These are phyloP conservation scores for Euglossa dilemma DNA, from an alignment of 1,140 invertebrate genomes.

Conservation along the genomic window DNA sequence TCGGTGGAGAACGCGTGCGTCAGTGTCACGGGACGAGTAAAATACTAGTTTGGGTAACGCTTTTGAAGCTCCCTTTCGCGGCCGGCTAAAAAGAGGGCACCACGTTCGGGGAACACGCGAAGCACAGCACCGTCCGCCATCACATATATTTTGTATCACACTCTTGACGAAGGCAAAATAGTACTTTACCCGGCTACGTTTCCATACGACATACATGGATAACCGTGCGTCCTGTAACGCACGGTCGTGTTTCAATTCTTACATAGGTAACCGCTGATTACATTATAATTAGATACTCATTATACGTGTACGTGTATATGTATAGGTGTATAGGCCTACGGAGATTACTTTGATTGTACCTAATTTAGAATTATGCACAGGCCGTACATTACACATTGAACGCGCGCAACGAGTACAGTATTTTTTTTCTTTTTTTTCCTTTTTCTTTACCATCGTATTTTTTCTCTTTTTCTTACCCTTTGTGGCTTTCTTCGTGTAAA, in stretches of 20 bases:
- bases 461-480: background rate
- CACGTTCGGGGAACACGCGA: background rate
- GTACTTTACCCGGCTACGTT: conserved; percentile 60
- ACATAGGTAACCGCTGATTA: conserved; percentile 25
- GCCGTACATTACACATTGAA: conserved; percentile 64
- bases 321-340: conserved; percentile 56
- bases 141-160: background rate
- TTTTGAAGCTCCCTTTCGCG: background rate
- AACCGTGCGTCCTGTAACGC: no score
- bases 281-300: background rate
- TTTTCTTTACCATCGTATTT: conserved; percentile 52
- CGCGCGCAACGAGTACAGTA: conserved; percentile 3
- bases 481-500: background rate
- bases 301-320: conserved; percentile 13
- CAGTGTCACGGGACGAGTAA: conserved; percentile 45
- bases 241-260: background rate
- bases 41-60: conserved; percentile 57
- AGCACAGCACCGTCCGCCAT: background rate
- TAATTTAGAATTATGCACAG: conserved; percentile 72
- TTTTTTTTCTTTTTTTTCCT: background rate
- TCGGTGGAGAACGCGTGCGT: conserved; percentile 46
- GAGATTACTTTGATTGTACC: conserved; percentile 63
- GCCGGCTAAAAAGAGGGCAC: background rate
- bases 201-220: background rate
- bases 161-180: conserved; percentile 42